Conservation (phyloP, 2,113 vertebrate species). For the Suncus etruscus region DNA sequence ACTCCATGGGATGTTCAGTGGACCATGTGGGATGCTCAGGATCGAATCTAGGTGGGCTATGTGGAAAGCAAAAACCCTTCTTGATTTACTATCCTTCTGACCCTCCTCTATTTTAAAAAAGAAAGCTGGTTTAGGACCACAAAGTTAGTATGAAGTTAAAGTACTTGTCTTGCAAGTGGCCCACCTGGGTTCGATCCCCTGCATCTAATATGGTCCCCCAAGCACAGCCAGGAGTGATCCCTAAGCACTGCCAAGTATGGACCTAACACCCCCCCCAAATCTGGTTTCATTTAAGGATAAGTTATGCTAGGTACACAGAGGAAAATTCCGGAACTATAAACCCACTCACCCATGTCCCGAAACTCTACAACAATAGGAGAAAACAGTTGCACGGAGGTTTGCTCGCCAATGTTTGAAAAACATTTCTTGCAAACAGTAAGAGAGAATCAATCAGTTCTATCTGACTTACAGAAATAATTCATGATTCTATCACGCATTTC, state of each 20-base stretch:
- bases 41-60: too few relatives aligned
- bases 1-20: too few relatives aligned
- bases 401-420: background rate
- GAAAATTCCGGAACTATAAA: constrained; percentile 71
- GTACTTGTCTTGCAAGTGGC: too few relatives aligned
- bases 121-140: background rate
- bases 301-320: constrained; percentile 69
- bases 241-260: too few relatives aligned
- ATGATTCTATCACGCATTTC: background rate
- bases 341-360: too few relatives aligned
- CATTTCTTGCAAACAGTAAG: background rate
- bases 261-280: background rate
- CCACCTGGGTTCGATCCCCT: too few relatives aligned
- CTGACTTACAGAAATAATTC: background rate
- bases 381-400: background rate
- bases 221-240: too few relatives aligned
- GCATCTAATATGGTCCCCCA: too few relatives aligned
- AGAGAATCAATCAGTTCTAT: constrained; percentile 9
- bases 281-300: constrained; percentile 68
- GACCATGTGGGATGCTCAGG: too few relatives aligned
- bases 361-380: background rate
- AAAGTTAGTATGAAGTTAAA: too few relatives aligned
- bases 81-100: too few relatives aligned
- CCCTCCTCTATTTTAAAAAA: background rate
- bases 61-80: too few relatives aligned